These are phyloP conservation scores for Morpho achilles DNA, from an alignment of 2,888 invertebrate species.

Conservation along the genomic window DNA sequence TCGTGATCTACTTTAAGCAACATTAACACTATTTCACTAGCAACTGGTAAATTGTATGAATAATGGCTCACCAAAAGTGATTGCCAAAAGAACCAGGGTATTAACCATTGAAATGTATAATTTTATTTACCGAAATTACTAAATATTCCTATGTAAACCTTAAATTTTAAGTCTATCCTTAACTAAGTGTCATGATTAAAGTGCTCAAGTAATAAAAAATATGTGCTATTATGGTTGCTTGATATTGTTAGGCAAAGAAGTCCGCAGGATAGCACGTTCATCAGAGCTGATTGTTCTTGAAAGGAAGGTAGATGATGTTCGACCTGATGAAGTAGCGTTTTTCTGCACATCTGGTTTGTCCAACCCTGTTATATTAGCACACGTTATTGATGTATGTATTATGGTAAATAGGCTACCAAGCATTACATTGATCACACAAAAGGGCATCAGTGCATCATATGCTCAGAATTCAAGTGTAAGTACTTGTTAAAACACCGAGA, in stretches of 20 bases:
- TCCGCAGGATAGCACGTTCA: conserved; percentile 52
- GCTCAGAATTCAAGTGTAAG: conserved; percentile 1
- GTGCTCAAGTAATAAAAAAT: too few relatives aligned
- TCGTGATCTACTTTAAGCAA: too few relatives aligned
- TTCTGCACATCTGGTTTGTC: conserved; percentile 64
- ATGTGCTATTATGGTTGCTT: conserved; percentile 37
- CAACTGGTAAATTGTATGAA: too few relatives aligned
- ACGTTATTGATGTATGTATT: conserved; percentile 36
- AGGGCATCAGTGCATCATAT: not conserved
- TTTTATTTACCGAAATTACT: too few relatives aligned
- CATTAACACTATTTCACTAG: too few relatives aligned
- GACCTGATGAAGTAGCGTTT: conserved; percentile 55
- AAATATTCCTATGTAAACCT: too few relatives aligned
- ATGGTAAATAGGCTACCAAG: conserved; percentile 10
- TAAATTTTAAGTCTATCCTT: too few relatives aligned
- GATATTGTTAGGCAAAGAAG: conserved; percentile 49
- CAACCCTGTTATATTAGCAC: conserved; percentile 63
- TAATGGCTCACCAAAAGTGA: too few relatives aligned
- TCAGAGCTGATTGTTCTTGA: conserved; percentile 67
- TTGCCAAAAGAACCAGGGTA: too few relatives aligned
- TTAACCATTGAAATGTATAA: too few relatives aligned
- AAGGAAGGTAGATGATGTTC: conserved; percentile 68
- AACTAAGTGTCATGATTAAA: too few relatives aligned
- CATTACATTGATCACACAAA: conserved; percentile 2
- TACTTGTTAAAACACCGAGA: conserved; percentile 8